phyloP scores from a whole-genome alignment of 2,113 vertebrate species.

The Riparia riparia region DNA sequence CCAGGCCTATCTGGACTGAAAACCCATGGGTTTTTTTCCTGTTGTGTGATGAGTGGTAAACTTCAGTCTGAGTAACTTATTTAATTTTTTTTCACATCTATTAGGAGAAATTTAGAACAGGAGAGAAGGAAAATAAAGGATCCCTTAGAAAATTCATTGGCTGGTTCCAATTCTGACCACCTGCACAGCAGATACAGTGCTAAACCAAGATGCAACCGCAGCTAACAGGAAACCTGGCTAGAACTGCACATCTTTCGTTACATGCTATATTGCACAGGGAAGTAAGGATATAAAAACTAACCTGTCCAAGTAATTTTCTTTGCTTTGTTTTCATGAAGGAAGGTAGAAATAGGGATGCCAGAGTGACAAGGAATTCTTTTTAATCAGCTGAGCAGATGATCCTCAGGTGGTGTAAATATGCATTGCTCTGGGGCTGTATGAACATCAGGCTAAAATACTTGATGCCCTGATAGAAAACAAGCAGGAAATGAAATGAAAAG shows the following conservation, averaged over 20 bases:
- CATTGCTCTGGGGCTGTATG: neutral
- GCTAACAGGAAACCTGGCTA: neutral
- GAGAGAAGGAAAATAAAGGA: neutral
- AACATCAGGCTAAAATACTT: neutral
- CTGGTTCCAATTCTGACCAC: neutral
- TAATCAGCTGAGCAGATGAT: neutral
- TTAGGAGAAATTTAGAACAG: neutral
- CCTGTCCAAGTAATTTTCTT: neutral
- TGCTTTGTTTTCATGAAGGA: neutral
- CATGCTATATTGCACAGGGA: neutral
- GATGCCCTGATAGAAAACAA: neutral
- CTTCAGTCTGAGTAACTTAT: neutral
- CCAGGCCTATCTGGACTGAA: neutral
- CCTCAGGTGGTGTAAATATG: neutral
- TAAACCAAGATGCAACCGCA: neutral
- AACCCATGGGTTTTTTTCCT: neutral
- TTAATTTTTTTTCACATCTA: neutral
- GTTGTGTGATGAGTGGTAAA: neutral
- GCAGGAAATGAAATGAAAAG: neutral
- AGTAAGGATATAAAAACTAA: neutral
- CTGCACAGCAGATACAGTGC: fast-evolving
- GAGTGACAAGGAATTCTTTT: neutral
- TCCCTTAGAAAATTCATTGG: neutral
- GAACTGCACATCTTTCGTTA: neutral
- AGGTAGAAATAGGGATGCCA: neutral